Evolutionary conservation across 2,113 vertebrate species (phyloP), one percentile per base, ranked within the genome.

Genomic region (Speoplatyrhinus poulsoni): DNA sequence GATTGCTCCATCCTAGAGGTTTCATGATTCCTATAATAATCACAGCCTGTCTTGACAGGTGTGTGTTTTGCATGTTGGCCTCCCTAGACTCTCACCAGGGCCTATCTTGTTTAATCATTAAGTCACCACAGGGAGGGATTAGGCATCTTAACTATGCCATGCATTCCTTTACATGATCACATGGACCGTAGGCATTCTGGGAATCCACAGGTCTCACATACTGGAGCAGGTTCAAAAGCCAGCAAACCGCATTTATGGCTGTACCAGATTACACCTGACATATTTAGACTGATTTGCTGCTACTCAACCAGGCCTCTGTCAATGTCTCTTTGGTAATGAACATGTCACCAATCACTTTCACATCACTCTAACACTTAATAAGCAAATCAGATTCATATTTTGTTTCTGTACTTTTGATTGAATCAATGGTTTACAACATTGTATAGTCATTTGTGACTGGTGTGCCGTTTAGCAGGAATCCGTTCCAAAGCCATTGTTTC

Each of bases 151-250:
- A 78, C 72, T 56, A 56, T 73, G 72, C 81, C 65, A 63, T 82
- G 79, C 87, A 82, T 90, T 87, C 85, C 84, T 89, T 60, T 36
- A 55, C 81, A 47, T 16, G 76, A 84, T 91, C 90, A 89, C 88
- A 83, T 85, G 89, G 72, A 70, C 76, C 7, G 58, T 60, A 83
- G 88, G 83, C 77, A 76, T 84, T 84, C 80, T 88, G 85, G 85
- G 88, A 89, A 86, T 67, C 67, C 68, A 46, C 53, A 33, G 68
- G 79, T 69, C 26, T 65, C 55, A 75, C 67, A 9, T 60, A 72
- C 72, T 69, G 62, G 77, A 73, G 70, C 69, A 54, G 82, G 62
- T 82, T 84, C 76, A 67, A 60, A 64, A 75, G 64, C 52, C 57
- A 47, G 53, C 10, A 60, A 65, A 67, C 81, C 46, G 56, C 10